Conservation (phyloP, 2,888 invertebrate species). For the Leptogaster cylindrica region DNA sequence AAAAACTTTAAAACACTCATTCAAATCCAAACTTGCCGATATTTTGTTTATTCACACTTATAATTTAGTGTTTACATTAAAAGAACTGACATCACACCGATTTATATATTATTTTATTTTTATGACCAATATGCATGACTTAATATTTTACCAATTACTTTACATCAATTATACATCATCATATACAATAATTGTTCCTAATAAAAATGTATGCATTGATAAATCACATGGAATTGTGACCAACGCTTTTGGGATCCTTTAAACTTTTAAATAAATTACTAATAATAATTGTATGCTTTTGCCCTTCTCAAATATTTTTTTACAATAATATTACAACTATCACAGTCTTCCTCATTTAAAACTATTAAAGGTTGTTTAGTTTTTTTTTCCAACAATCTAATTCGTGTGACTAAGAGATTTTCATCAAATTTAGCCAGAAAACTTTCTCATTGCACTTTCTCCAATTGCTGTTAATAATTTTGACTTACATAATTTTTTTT, state of each 20-base stretch:
- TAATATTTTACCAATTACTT: conserved; percentile 23
- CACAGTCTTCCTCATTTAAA: conserved; percentile 58
- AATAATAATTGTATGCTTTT: conserved; percentile 10
- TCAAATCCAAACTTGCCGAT: conserved; percentile 37
- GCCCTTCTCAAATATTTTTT: background rate
- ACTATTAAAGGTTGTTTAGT: conserved; percentile 42
- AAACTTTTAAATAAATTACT: conserved; percentile 3
- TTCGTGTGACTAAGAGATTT: no score
- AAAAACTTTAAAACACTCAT: background rate
- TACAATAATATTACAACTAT: conserved; percentile 55
- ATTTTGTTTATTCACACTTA: conserved; percentile 38
- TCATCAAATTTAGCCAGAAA: no score
- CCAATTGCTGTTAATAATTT: no score
- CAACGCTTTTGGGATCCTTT: background rate
- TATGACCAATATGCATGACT: conserved; percentile 18
- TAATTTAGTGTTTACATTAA: conserved; percentile 35
- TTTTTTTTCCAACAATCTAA: no score
- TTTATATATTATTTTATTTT: conserved; percentile 22
- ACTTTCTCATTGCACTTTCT: no score
- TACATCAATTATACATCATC: conserved; percentile 34
- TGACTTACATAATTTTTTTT: no score
- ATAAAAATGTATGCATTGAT: conserved; percentile 11
- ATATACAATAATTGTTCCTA: conserved; percentile 15
- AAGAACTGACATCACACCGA: conserved; percentile 39
- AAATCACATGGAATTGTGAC: no score